Evolutionary conservation across 1,140 invertebrate species (phyloP).

Genomic region (Pogonognathellus flavescens): DNA sequence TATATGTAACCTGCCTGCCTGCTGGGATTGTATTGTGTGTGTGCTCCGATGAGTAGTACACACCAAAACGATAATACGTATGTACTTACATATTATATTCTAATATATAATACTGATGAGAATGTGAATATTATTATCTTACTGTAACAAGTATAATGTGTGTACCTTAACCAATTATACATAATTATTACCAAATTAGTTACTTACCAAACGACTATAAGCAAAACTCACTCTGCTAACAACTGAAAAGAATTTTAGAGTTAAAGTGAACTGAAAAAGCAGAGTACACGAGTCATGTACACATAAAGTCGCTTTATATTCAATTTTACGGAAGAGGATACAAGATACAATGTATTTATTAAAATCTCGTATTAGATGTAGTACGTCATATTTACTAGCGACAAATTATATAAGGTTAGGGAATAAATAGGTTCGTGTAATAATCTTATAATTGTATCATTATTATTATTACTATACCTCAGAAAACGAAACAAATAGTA

Average conservation of each 20-base stretch:
- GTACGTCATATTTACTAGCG: not conserved
- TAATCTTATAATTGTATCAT: not conserved
- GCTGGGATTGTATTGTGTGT: too few relatives aligned
- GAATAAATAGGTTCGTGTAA: too few relatives aligned
- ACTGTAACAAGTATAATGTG: too few relatives aligned
- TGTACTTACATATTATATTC: too few relatives aligned
- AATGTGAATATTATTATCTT: too few relatives aligned
- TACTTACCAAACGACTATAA: not conserved
- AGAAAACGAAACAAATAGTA: too few relatives aligned
- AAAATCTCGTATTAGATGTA: not conserved
- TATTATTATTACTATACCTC: not conserved
- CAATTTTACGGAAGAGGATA: not conserved
- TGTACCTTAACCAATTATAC: slow-evolving; percentile 15
- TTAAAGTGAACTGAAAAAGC: slow-evolving; percentile 21
- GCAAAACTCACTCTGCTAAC: not conserved
- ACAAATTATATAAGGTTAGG: too few relatives aligned
- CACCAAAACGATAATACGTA: too few relatives aligned
- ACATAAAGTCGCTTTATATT: not conserved
- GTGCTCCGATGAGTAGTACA: too few relatives aligned
- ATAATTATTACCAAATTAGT: slow-evolving; percentile 20
- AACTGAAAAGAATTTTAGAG: slow-evolving; percentile 15
- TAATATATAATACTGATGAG: too few relatives aligned
- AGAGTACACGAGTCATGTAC: slow-evolving; percentile 13
- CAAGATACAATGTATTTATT: slow-evolving; percentile 4
- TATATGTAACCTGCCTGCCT: too few relatives aligned